A percentile compares a stretch with the other conserved stretches of the same genome.
phyloP scores from a whole-genome alignment of 2,113 vertebrate genomes.

The Aegithalos caudatus region DNA sequence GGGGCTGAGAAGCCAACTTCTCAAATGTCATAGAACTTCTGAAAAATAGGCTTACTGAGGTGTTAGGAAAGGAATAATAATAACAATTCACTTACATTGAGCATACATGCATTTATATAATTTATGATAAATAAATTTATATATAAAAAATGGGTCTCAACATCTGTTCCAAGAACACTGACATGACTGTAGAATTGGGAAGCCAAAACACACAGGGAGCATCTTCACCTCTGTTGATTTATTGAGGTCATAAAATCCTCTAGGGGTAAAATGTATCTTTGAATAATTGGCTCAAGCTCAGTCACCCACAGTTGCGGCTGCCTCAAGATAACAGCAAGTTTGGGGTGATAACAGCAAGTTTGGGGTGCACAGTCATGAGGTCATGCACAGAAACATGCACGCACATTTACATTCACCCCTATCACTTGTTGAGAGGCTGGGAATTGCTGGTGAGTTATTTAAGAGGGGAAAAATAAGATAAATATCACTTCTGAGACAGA shows the following conservation, averaged over 20 bases:
- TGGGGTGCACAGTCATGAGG: neutral
- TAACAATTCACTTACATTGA: neutral
- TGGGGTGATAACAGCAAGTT: neutral
- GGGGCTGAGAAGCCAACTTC: neutral
- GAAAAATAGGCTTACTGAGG: neutral
- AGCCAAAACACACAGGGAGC: neutral
- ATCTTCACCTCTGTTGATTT: neutral
- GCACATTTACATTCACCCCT: neutral
- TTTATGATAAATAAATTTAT: neutral
- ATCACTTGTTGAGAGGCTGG: neutral
- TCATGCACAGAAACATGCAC: neutral
- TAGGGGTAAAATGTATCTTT: neutral
- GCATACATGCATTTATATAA: neutral
- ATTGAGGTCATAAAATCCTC: neutral
- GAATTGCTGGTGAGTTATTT: neutral
- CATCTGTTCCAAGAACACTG: neutral
- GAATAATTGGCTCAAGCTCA: neutral
- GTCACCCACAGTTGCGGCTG: neutral
- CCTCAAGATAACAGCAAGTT: neutral
- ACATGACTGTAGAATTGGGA: neutral
- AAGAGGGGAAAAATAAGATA: neutral
- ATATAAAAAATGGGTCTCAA: neutral
- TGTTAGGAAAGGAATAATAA: neutral
- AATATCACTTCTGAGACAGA: neutral
- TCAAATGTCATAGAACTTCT: neutral